Conservation (phyloP, 2,888 invertebrate species). For the Mactromeris polynyma region DNA sequence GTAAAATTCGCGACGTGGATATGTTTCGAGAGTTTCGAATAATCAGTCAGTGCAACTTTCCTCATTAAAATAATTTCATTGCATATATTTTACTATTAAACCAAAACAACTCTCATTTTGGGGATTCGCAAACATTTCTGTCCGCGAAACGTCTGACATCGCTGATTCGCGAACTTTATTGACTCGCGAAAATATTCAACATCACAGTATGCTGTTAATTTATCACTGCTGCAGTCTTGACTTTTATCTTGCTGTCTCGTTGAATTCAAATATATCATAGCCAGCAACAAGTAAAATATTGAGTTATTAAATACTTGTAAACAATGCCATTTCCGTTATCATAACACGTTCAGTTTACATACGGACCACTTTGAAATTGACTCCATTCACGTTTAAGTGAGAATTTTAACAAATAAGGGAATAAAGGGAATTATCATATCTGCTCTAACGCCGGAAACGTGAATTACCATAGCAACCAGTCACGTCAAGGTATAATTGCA, state of each 20-base stretch:
- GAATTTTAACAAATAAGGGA: not conserved
- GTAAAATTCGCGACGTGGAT: no score
- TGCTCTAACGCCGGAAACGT: no score
- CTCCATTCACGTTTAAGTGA: not conserved
- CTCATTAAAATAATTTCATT: no score
- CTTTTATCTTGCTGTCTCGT: not conserved
- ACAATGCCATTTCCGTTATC: not conserved
- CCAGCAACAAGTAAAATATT: not conserved
- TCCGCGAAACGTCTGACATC: no score
- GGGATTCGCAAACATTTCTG: no score
- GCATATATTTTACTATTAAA: no score
- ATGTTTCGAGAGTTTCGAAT: no score
- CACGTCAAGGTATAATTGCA: no score
- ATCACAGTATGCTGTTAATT: not conserved
- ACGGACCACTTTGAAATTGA: not conserved
- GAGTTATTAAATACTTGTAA: slow-evolving; percentile 15
- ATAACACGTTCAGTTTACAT: slow-evolving; percentile 5
- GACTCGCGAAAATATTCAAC: not conserved
- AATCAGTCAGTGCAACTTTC: no score
- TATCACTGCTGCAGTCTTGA: not conserved
- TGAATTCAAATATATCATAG: not conserved
- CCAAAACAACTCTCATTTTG: no score
- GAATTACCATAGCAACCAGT: no score
- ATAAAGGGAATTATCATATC: not conserved
- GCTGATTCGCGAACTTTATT: no score